Evolutionary conservation across 2,888 invertebrate genomes (phyloP), one percentile per base, ranked within the genome.

Genomic region (Panopea generosa): DNA sequence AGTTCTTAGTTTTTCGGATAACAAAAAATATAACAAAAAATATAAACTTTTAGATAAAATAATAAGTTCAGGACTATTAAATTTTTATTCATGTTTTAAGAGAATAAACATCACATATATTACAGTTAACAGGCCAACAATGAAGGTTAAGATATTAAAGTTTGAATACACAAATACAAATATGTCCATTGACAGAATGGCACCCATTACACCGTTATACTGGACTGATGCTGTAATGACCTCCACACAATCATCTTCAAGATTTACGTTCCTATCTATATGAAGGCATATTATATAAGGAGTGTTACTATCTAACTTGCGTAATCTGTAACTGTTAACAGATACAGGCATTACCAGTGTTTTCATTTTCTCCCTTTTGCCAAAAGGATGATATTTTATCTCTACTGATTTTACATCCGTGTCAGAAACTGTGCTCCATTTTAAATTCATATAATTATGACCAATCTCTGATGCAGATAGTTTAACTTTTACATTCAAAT

Each of bases 281-380:
- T 68, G 47, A 16, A 82, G 53, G 40, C 84, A 84, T 1, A 84
- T 62, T 11, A 84, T 50, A 53, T 84, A 84, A 16, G 79, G 82
- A 4, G 71, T 63, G 45, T 66, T 57, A 9, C 60, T 61, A 20
- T 69, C 43, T n/a, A 84, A 45, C 16, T 69, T 33, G 45, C 43
- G 66, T 14, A 84, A 24, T 9, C 62, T 56, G 56, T 74, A 77
- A n/a, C 66, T 59, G 11, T 61, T 73, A 11, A 68, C 63, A 9
- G 56, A 59, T 11, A 70, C 29, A 29, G 80, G 72, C 16, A 81
- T 43, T 6, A 73, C 22, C 2, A 70, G 49, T 22, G 61, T 62
- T 38, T 65, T 55, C 14, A 52, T 45, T 18, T 72, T 67, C 27
- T 69, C 62, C 27, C 65, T 84, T 26, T 70, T 60, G 0, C 84